These are phyloP conservation scores for Malthinus flaveolus DNA, from an alignment of 2,888 invertebrate genomes.

Conservation along the genomic window DNA sequence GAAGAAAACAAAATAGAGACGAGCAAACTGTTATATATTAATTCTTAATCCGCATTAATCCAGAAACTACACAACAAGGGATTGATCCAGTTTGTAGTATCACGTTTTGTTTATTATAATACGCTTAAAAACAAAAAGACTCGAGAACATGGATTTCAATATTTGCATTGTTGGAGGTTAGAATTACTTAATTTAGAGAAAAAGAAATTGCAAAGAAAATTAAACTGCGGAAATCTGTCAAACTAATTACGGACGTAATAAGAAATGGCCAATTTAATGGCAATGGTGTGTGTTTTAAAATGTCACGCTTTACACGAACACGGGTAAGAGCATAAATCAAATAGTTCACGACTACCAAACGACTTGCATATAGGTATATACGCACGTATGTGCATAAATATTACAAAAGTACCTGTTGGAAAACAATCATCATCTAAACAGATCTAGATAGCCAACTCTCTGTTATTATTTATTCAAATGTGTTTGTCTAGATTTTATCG, in stretches of 20 bases:
- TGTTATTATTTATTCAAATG: conserved; percentile 12
- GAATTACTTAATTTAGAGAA: no score
- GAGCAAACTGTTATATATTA: no score
- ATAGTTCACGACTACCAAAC: conserved; percentile 16
- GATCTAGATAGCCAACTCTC: conserved; percentile 12
- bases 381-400: conserved; percentile 3
- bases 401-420: conserved; percentile 8
- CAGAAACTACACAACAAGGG: no score
- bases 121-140: no score
- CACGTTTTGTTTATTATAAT: no score
- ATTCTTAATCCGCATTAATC: no score
- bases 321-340: conserved; percentile 18
- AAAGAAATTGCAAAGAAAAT: conserved; percentile 3
- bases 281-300: conserved; percentile 13
- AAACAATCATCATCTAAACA: conserved; percentile 12
- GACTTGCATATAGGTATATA: conserved; percentile 2
- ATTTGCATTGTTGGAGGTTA: no score
- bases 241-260: conserved; percentile 13
- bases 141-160: no score
- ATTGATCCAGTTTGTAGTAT: no score
- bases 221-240: conserved; percentile 16
- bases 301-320: conserved; percentile 18
- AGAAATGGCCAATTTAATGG: conserved; percentile 5
- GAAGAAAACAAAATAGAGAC: no score
- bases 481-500: neutral